A percentile compares a stretch with the other conserved stretches of the same genome.
phyloP scores from a whole-genome alignment of 2,888 invertebrate genomes.

The Folsomia candida region DNA sequence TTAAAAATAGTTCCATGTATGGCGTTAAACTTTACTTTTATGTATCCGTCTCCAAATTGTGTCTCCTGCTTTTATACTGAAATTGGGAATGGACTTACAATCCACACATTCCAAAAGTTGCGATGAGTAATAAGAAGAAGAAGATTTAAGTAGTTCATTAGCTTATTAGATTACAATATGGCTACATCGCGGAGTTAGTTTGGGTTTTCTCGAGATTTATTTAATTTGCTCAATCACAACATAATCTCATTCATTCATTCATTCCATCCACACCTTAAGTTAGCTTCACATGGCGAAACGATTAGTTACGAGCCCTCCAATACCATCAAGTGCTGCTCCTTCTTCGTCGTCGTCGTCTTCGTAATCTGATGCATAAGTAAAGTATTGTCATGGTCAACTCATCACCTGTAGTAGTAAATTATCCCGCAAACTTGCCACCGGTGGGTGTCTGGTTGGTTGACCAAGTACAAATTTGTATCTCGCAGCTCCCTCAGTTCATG shows the following conservation, averaged over 20 bases:
- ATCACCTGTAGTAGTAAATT: too few species aligned
- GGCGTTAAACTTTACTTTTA: background rate
- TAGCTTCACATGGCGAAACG: too few species aligned
- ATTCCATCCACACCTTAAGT: background rate
- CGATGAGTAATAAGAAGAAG: background rate
- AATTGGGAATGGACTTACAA: background rate
- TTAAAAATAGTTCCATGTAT: background rate
- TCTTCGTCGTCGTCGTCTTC: background rate
- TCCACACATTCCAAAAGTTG: background rate
- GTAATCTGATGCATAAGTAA: background rate
- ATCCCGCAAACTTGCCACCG: background rate
- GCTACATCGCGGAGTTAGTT: background rate
- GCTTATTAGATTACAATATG: background rate
- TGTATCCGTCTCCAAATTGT: too few species aligned
- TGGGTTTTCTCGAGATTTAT: background rate
- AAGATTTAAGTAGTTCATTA: background rate
- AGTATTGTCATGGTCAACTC: background rate
- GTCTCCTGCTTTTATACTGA: background rate
- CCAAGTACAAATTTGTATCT: background rate
- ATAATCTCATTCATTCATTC: background rate
- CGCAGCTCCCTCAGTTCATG: background rate
- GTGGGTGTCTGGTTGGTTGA: too few species aligned
- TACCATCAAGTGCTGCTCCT: background rate
- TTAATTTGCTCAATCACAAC: background rate
- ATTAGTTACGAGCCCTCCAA: background rate